Evolutionary conservation across 2,888 invertebrate genomes (phyloP), one percentile per base, ranked within the genome.

Genomic region (Drosophila silvestris): DNA sequence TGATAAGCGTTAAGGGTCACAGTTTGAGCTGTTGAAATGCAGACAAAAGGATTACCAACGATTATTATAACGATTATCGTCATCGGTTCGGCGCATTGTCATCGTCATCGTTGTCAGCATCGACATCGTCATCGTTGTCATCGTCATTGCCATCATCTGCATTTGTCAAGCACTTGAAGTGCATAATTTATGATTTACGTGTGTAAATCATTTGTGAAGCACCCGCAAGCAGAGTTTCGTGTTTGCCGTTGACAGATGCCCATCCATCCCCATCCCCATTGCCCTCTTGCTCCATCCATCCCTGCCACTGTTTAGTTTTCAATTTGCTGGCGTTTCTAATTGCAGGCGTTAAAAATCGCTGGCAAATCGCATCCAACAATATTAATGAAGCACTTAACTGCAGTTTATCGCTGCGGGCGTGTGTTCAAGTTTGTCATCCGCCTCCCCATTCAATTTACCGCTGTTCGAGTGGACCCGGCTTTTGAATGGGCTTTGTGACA

Each of bases 161-260:
- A 83, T 83, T 84, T 86, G 85, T 75, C 91, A 60, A 22, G 68
- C 91, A 86, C 89, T 86, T 81, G 61, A 89, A 79, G 61, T 68
- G 64, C 78, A 80, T 89, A 91, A 87, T 91, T 91, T 87, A 87
- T 90, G 86, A 87, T 87, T 87, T 90, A 68, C 70, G 88, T 74
- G 85, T 84, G 85, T 91, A 87, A 91, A 91, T 91, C 86, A 90
- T 72, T 74, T 83, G 72, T 90, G 70, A 86, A 90, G 90, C 65
- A 82, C 68, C 65, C 64, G 69, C 71, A 60, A 70, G 67, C 79
- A 47, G 26, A 44, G 50, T 64, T 37, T 19, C 22, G 59, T 52
- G 67, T 62, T 63, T 87, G 87, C 61, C 58, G 51, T 14, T 85
- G 85, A 85, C 89, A 88, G 74, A 61, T 59, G 57, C 37, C 30